Evolutionary conservation across 2,888 invertebrate genomes (phyloP).

Genomic region (Caenorhabditis sinica): DNA sequence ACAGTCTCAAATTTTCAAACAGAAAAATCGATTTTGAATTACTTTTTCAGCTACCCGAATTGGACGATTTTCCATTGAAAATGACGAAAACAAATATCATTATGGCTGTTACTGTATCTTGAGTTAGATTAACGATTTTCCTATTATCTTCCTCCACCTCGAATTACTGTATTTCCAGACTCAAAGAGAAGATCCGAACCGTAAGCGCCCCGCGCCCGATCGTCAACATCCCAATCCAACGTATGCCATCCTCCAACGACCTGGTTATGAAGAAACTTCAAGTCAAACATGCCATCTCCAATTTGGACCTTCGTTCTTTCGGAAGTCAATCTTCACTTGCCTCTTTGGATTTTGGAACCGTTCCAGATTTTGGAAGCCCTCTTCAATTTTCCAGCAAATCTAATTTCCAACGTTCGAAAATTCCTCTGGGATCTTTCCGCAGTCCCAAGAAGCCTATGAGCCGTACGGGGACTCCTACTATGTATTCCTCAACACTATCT

Average conservation of each 20-base stretch:
- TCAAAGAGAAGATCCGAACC: conserved; percentile 59
- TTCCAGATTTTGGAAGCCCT: conserved; percentile 72
- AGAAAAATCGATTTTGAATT: too few relatives aligned
- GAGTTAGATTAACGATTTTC: too few relatives aligned
- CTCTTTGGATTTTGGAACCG: conserved; percentile 71
- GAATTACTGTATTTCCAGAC: conserved; percentile 34
- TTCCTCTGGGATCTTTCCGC: conserved; percentile 69
- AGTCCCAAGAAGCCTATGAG: conserved; percentile 66
- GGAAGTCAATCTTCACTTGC: conserved; percentile 72
- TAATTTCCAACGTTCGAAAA: conserved; percentile 66
- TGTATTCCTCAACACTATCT: conserved; percentile 47
- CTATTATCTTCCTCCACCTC: too few relatives aligned
- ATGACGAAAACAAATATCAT: too few relatives aligned
- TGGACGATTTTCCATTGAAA: too few relatives aligned
- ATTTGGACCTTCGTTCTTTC: conserved; percentile 73
- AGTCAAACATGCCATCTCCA: conserved; percentile 73
- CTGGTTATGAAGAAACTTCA: conserved; percentile 75
- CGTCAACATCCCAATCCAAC: conserved; percentile 62
- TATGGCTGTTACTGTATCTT: too few relatives aligned
- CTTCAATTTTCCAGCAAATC: conserved; percentile 68
- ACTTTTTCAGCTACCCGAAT: too few relatives aligned
- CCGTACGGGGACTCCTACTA: conserved; percentile 56
- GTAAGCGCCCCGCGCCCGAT: conserved; percentile 56
- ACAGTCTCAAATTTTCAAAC: too few relatives aligned
- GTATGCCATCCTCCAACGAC: conserved; percentile 72